These are phyloP conservation scores for Cheirogaleus medius DNA, from an alignment of 2,113 vertebrate species.

Conservation along the genomic window DNA sequence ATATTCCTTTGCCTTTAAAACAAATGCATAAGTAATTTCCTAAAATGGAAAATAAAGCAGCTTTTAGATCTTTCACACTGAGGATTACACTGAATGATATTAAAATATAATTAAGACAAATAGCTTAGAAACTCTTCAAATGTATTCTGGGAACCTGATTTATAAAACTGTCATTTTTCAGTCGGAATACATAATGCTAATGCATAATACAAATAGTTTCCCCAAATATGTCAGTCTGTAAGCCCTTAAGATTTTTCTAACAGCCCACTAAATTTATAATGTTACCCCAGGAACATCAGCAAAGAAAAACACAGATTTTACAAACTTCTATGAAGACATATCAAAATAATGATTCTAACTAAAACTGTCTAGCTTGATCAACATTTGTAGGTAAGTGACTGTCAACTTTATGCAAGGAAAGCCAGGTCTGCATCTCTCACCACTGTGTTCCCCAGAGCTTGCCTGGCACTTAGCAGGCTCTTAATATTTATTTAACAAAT, in stretches of 20 bases:
- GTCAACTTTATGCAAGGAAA: neutral
- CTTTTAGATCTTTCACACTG: conserved; percentile 11
- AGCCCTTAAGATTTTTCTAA: conserved; percentile 32
- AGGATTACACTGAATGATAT: conserved; percentile 53
- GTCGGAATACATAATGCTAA: conserved; percentile 43
- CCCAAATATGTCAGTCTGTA: neutral
- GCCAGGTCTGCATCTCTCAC: neutral
- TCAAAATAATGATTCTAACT: neutral
- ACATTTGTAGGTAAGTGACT: neutral
- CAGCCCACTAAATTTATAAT: conserved; percentile 36
- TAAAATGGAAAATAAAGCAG: conserved; percentile 46
- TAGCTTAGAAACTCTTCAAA: conserved; percentile 52
- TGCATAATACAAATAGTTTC: conserved; percentile 25
- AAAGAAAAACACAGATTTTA: conserved; percentile 13
- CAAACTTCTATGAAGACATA: neutral
- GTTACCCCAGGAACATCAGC: neutral
- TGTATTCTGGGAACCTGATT: conserved; percentile 52
- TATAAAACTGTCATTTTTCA: conserved; percentile 46
- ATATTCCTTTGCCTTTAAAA: conserved; percentile 48
- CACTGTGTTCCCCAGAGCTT: neutral
- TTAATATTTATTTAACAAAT: neutral
- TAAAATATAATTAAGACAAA: conserved; percentile 66
- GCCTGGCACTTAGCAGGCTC: neutral
- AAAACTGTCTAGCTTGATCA: neutral
- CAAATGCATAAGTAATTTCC: conserved; percentile 46